Base-by-base conservation (phyloP, 2,113 vertebrate genomes). In the Silurus asotus region DNA sequence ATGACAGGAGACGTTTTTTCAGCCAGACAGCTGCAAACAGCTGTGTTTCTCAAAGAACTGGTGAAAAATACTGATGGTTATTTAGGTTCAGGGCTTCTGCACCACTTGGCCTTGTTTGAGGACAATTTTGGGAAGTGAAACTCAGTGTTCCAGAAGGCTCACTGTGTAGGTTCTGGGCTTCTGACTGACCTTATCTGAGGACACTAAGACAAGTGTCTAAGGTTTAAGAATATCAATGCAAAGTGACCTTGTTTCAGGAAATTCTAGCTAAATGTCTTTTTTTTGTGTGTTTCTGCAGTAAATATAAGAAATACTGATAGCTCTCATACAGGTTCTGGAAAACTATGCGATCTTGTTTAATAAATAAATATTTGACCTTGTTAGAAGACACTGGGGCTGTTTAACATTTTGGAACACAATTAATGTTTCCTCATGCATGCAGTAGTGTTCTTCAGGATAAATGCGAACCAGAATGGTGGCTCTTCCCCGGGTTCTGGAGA, bases 1-100 rank as follows among this genome's bases (percentile, higher is more conserved):
- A 65, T 83, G 37, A 81, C 23, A 81, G 48, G 49, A 81, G 81
- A 23, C 4, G 9, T 62, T 61, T 56, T 48, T 74, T 86, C 53
- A 11, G 11, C 13, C 20, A 49, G 56, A 59, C 37, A 49, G n/a
- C 55, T 37, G 14, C 79, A 23, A 65, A 65, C 58, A 72, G 45
- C 67, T 20, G n/a, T 23, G 23, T 67, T 82, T 17, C 23, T 59
- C 1, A 58, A 19, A 49, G 45, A 48, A 77, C 45, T 58, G 72
- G 62, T 74, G 15, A 62, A 83, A 62, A 51, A 78, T 79, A 0
- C 0, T 37, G 55, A 84, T 28, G 3, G 53, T 8, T 78, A 25
- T 78, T 56, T 55, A 28, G 53, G 8, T 58, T 78, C 25, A 58
- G 6, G n/a, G 4, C 2, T 10, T 55, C 20, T 75, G 11, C 23